Evolutionary conservation across 2,797 vertebrate genomes (phyloP).

Genomic region (Tragelaphus eurycerus): DNA sequence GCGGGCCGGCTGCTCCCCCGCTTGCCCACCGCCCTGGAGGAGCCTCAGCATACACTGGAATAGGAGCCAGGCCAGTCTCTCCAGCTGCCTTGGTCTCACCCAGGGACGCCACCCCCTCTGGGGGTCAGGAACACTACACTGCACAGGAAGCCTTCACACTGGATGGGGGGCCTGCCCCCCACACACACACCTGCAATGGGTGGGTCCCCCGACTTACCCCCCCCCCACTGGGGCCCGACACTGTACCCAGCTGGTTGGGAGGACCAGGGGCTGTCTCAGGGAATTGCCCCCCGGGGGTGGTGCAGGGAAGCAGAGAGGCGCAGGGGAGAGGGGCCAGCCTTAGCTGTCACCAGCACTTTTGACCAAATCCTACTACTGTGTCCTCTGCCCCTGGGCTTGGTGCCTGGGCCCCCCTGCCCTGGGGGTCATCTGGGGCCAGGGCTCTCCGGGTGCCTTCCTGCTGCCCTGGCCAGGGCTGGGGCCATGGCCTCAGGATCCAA

Average conservation of each 20-base stretch:
- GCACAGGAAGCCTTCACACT: slow-evolving; percentile 76
- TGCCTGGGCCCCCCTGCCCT: neutral
- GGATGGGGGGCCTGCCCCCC: slow-evolving; percentile 47
- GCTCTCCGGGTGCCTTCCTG: slow-evolving; percentile 44
- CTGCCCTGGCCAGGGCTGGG: slow-evolving; percentile 42
- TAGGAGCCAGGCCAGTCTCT: neutral
- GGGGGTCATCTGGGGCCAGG: neutral
- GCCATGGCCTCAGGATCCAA: slow-evolving; percentile 53
- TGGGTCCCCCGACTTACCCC: slow-evolving; percentile 32
- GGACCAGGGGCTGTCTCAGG: slow-evolving; percentile 77
- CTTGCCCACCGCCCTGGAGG: neutral
- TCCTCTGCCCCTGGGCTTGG: slow-evolving; percentile 31
- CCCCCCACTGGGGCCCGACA: slow-evolving; percentile 63
- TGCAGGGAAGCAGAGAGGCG: slow-evolving; percentile 29
- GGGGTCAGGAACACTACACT: slow-evolving; percentile 76
- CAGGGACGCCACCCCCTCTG: neutral
- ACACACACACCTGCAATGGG: slow-evolving; percentile 27
- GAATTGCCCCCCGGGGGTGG: slow-evolving; percentile 53
- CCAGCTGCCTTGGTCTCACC: slow-evolving; percentile 37
- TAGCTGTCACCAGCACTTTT: slow-evolving; percentile 69
- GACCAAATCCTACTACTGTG: slow-evolving; percentile 53
- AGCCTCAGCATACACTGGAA: slow-evolving; percentile 70
- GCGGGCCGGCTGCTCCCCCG: neutral
- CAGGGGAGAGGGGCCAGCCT: slow-evolving; percentile 21
- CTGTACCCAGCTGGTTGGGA: slow-evolving; percentile 72